Evolutionary conservation across 2,888 invertebrate species (phyloP), one percentile per base, ranked within the genome.

Genomic region (Sinelater perroti): DNA sequence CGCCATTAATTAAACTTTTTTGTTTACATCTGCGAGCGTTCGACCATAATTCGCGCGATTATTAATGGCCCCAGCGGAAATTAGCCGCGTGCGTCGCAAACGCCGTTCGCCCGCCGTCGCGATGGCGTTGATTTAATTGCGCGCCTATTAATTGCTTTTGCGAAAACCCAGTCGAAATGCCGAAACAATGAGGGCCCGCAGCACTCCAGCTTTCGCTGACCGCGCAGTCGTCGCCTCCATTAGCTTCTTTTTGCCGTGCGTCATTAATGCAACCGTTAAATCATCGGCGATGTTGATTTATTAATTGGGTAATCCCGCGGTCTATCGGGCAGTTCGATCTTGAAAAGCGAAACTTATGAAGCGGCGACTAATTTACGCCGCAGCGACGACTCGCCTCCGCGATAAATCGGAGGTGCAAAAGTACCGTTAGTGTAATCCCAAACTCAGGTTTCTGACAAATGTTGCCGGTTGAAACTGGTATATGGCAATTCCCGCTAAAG

Each of bases 161-260:
- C 26, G 26, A 44, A 44, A 44, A 18, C 30, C 26, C 18, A 44
- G 30, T 30, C 18, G 44, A 44, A 44, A 44, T 28, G 44, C 44
- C 44, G 44, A 44, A 44, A 44, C 44, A 44, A 44, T 44, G 30
- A 44, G 28, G 28, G 30, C 14, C 26, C 11, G 44, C 30, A n/a
- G 44, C 6, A 44, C 26, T 44, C 30, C 30, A 30, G 30, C 30
- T 44, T 44, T 44, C 18, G 30, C 30, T 44, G 44, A 44, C 30
- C 18, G 28, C 30, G 17, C 11, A 44, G 28, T 44, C 44, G 30
- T 44, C 44, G 28, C 44, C 24, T n/a, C 16, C 30, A 44, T 44
- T 44, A 44, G 18, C 28, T 28, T n/a, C n/a, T n/a, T 44, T 44
- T 44, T 30, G 18, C 44, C n/a, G 1, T 30, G 16, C 14, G 16